phyloP scores from a whole-genome alignment of 2,113 vertebrate genomes.

The Pyxicephalus adspersus region DNA sequence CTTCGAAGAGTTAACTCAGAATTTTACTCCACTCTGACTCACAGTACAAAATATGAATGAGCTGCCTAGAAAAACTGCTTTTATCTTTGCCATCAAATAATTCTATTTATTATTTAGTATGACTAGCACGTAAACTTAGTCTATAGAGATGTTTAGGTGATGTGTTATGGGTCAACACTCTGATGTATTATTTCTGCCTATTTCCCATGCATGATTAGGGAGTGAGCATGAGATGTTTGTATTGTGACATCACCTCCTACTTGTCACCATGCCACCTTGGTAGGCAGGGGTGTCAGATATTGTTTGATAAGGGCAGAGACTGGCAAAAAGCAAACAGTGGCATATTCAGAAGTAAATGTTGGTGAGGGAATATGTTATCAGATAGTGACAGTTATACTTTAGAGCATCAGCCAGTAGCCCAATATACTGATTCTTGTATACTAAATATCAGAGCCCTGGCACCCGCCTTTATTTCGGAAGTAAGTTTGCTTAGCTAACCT shows the following conservation, averaged over 20 bases:
- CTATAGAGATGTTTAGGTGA: too few species aligned
- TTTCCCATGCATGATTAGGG: slow-evolving; percentile 1
- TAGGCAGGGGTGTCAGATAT: slow-evolving; percentile 8
- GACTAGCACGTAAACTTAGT: too few species aligned
- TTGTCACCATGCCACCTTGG: slow-evolving; percentile 25
- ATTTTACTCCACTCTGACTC: too few species aligned
- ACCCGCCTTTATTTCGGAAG: slow-evolving; percentile 10
- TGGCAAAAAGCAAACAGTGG: slow-evolving; percentile 16
- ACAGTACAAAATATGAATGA: too few species aligned
- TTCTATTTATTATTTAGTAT: too few species aligned
- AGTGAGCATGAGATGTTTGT: slow-evolving; percentile 2
- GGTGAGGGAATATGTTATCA: background rate
- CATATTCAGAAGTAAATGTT: background rate
- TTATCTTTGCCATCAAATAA: too few species aligned
- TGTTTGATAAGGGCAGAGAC: slow-evolving; percentile 49
- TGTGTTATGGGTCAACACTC: too few species aligned
- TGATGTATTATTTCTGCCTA: background rate
- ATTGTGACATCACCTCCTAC: background rate
- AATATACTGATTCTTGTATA: background rate
- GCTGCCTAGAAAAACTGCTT: too few species aligned
- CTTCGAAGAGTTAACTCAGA: too few species aligned
- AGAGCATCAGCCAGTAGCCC: background rate
- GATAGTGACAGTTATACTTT: background rate
- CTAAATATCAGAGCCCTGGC: background rate
- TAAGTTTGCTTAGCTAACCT: slow-evolving; percentile 3